Conservation (phyloP, 2,888 invertebrate species). For the Drosophila rellima region DNA sequence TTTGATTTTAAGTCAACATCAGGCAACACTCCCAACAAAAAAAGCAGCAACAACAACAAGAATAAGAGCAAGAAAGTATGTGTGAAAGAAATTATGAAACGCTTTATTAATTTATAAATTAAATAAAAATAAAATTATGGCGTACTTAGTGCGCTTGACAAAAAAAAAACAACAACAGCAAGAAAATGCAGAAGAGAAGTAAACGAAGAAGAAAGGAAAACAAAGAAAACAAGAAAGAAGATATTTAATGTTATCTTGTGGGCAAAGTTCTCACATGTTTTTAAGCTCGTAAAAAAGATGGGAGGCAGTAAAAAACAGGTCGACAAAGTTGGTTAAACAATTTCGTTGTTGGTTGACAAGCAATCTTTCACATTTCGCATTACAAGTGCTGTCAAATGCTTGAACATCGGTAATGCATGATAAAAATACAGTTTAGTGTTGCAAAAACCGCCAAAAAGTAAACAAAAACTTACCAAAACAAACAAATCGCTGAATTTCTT, state of each 20-base stretch:
- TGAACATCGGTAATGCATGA: conserved; percentile 7
- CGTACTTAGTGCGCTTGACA: conserved; percentile 72
- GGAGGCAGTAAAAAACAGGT: background rate
- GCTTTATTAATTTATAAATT: conserved; percentile 81
- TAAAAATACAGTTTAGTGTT: conserved; percentile 35
- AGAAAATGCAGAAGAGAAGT: conserved; percentile 34
- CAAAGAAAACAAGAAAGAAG: conserved; percentile 1
- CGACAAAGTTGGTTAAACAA: conserved; percentile 10
- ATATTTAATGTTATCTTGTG: background rate
- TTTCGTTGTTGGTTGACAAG: conserved; percentile 37
- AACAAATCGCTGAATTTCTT: conserved; percentile 41
- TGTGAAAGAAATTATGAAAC: conserved; percentile 72
- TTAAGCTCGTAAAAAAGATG: background rate
- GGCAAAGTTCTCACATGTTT: conserved; percentile 4
- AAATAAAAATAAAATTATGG: conserved; percentile 59
- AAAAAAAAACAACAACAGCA: conserved; percentile 55
- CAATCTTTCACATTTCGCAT: conserved; percentile 12
- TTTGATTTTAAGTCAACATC: conserved; percentile 44
- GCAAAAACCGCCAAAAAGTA: conserved; percentile 33
- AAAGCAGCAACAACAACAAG: conserved; percentile 27
- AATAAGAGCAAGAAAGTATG: conserved; percentile 41
- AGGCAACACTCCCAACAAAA: conserved; percentile 24
- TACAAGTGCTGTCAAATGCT: conserved; percentile 29
- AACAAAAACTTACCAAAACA: conserved; percentile 27
- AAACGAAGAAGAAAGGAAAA: conserved; percentile 2